phyloP scores from a whole-genome alignment of 2,797 vertebrate genomes.

The Tenualosa ilisha region DNA sequence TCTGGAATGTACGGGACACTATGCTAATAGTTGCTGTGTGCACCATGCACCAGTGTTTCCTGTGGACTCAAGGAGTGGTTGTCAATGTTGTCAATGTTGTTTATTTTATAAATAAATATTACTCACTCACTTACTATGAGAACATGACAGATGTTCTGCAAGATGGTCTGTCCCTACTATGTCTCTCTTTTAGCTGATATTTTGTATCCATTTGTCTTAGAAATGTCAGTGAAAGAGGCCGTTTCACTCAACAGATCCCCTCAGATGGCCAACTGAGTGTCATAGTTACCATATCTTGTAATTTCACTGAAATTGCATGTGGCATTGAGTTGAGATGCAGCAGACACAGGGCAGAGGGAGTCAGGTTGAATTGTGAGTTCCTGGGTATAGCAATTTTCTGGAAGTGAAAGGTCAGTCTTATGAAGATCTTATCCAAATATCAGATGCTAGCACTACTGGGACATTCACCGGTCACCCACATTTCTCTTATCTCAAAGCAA shows the following conservation, averaged over 20 bases:
- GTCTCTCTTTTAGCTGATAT: not conserved
- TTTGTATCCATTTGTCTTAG: not conserved
- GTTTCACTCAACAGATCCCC: slow-evolving; percentile 35
- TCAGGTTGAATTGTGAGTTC: slow-evolving; percentile 37
- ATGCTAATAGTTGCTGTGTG: too few species aligned
- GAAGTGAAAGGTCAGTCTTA: slow-evolving; percentile 47
- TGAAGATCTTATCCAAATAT: slow-evolving; percentile 43
- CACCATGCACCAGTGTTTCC: too few species aligned
- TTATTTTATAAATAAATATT: too few species aligned
- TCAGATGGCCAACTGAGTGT: not conserved
- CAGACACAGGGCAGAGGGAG: slow-evolving; percentile 18
- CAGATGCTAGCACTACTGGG: slow-evolving; percentile 9
- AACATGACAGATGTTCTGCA: too few species aligned
- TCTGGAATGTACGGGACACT: too few species aligned
- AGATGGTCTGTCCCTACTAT: too few species aligned
- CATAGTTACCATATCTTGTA: slow-evolving; percentile 36
- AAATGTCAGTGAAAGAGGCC: slow-evolving; percentile 34
- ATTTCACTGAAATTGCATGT: slow-evolving; percentile 40
- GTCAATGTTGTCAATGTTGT: too few species aligned
- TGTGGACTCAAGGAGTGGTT: too few species aligned
- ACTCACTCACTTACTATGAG: too few species aligned
- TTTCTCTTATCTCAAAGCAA: not conserved
- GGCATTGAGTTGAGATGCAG: slow-evolving; percentile 34
- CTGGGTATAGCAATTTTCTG: slow-evolving; percentile 44
- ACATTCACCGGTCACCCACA: not conserved